Percentiles rank a stretch among this genome's conserved stretches.
These are phyloP conservation scores for Oscarella lobularis DNA, from an alignment of 37 sponge, comb jelly and placozoan genomes.

Conservation along the genomic window DNA sequence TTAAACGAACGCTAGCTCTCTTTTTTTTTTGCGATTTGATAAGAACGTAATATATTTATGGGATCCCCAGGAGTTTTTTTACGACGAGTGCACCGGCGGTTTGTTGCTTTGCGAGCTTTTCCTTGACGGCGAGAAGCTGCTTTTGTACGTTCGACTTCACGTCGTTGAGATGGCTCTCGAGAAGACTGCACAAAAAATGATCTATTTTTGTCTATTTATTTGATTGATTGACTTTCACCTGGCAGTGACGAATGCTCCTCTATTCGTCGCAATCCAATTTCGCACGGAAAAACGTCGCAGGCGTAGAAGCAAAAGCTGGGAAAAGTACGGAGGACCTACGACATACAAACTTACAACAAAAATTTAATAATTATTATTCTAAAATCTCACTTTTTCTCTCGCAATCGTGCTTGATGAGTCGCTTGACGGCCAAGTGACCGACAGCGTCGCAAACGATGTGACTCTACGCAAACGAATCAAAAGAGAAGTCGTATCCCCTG, in stretches of 20 bases:
- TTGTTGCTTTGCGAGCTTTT: too few relatives aligned
- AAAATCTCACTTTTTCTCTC: conserved; percentile 7
- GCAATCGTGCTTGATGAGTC: conserved; percentile 20
- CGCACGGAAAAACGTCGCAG: conserved; percentile 16
- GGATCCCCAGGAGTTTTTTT: too few relatives aligned
- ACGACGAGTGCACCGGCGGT: too few relatives aligned
- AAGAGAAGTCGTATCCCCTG: too few relatives aligned
- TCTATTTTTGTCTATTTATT: too few relatives aligned
- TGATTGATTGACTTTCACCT: conserved; percentile 39
- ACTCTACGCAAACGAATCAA: not conserved
- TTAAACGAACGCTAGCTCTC: too few relatives aligned
- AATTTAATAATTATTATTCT: not conserved
- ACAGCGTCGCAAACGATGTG: conserved; percentile 27
- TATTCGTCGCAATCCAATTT: conserved; percentile 38
- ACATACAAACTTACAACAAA: not conserved
- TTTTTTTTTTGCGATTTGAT: too few relatives aligned
- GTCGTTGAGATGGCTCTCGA: too few relatives aligned
- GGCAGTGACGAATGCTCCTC: conserved; percentile 46
- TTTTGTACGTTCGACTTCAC: too few relatives aligned
- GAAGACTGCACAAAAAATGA: too few relatives aligned
- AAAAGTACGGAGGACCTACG: conserved; percentile 6
- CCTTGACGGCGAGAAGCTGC: too few relatives aligned
- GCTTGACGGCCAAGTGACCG: conserved; percentile 49
- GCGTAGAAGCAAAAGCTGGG: conserved; percentile 15
- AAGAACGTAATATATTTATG: too few relatives aligned